Evolutionary conservation across 1,140 invertebrate genomes (phyloP).

Genomic region (Lycorma delicatula): DNA sequence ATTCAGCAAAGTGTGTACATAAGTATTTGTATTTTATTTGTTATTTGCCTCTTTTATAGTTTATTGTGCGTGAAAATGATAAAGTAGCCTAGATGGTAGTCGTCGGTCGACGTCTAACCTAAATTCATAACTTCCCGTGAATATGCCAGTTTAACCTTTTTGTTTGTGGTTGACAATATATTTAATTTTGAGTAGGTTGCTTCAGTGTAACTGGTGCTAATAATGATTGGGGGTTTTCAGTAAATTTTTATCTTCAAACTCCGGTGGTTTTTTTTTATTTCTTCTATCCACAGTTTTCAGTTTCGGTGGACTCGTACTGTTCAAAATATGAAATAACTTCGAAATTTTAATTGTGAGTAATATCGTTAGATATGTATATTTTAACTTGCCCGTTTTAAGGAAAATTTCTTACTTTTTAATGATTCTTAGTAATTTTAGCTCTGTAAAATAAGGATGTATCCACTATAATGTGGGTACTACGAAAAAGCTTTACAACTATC

Average conservation of each 20-base stretch:
- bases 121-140: neutral
- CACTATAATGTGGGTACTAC: no score
- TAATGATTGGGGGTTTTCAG: neutral
- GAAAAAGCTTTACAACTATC: no score
- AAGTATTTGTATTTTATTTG: conserved; percentile 27
- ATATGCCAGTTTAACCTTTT: neutral
- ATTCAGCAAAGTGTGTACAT: conserved; percentile 19
- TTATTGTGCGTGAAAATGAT: conserved; percentile 20
- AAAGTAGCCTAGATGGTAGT: neutral
- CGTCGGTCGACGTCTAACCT: neutral
- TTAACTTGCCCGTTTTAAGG: no score
- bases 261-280: conserved; percentile 4
- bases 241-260: neutral
- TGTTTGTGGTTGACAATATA: neutral
- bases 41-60: conserved; percentile 23
- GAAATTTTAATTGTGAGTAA: no score
- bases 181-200: neutral
- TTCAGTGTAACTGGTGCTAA: neutral
- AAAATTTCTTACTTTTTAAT: no score
- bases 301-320: no score
- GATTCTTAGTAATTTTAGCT: no score
- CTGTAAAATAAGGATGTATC: no score
- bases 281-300: neutral
- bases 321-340: no score
- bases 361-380: no score